These are phyloP conservation scores for Pomatostomus ruficeps DNA, from an alignment of 2,113 vertebrate species.

Conservation along the genomic window DNA sequence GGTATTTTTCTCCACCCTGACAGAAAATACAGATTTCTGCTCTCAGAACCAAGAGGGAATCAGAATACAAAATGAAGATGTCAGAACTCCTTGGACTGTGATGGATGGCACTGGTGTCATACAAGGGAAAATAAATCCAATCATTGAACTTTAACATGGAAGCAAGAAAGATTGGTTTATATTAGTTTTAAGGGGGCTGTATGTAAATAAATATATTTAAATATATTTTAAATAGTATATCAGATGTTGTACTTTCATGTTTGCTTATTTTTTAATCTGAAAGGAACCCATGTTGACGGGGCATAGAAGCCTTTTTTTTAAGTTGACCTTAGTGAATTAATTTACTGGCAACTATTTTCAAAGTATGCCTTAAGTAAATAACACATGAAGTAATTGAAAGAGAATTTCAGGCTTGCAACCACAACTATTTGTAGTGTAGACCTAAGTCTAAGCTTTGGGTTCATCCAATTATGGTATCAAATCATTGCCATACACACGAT, in stretches of 20 bases:
- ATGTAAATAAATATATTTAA: neutral
- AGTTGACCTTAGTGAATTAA: neutral
- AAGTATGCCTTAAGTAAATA: slow-evolving; percentile 30
- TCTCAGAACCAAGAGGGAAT: neutral
- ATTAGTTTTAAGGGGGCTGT: neutral
- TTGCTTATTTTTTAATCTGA: neutral
- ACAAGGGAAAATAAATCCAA: neutral
- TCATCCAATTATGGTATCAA: neutral
- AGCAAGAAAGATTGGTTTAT: neutral
- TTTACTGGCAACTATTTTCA: slow-evolving; percentile 15
- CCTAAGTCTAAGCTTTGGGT: neutral
- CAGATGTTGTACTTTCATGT: neutral
- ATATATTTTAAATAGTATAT: neutral
- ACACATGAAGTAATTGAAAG: neutral
- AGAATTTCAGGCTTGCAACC: slow-evolving; percentile 36
- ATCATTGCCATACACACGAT: neutral
- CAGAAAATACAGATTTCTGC: neutral
- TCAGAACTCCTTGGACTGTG: neutral
- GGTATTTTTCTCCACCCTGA: neutral
- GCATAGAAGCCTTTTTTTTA: neutral
- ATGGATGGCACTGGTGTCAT: neutral
- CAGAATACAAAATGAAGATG: neutral
- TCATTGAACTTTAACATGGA: neutral
- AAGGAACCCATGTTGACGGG: neutral
- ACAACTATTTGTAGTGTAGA: slow-evolving; percentile 12